Conservation (phyloP, 30 jellyfish, hydroid and myxozoan genomes). For the Cassiopea andromeda region DNA sequence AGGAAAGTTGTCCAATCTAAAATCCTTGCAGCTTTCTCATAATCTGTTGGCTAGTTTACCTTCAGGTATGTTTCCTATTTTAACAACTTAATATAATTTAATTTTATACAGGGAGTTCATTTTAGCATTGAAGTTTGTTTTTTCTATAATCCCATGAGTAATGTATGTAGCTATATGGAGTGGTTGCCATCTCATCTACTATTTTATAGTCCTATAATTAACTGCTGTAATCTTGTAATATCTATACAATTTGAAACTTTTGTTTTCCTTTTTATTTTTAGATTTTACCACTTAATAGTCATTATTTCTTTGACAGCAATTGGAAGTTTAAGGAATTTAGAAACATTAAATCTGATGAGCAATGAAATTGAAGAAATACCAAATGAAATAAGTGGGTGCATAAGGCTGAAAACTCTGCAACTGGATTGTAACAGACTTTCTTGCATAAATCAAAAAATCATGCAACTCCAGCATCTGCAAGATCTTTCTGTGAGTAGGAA, state of each 20-base stretch:
- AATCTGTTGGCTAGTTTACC: slow-evolving; percentile 17
- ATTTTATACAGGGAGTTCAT: too few relatives aligned
- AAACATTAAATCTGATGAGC: slow-evolving; percentile 43
- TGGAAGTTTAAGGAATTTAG: slow-evolving; percentile 16
- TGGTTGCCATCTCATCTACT: too few relatives aligned
- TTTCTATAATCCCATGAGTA: too few relatives aligned
- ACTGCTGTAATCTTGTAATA: too few relatives aligned
- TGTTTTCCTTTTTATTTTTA: not conserved
- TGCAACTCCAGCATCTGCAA: slow-evolving; percentile 14
- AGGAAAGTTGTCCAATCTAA: slow-evolving; percentile 27
- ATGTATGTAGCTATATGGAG: too few relatives aligned
- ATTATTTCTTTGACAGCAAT: slow-evolving; percentile 16
- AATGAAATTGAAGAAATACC: slow-evolving; percentile 35
- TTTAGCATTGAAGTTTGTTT: too few relatives aligned
- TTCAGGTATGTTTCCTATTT: slow-evolving; percentile 13
- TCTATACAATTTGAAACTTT: too few relatives aligned
- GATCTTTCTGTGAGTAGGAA: slow-evolving; percentile 59
- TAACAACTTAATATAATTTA: too few relatives aligned
- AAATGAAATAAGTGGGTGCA: slow-evolving; percentile 23
- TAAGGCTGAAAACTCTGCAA: slow-evolving; percentile 17
- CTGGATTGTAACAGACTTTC: slow-evolving; percentile 18
- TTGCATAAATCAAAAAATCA: not conserved
- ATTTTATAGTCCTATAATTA: too few relatives aligned
- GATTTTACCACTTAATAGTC: not conserved
- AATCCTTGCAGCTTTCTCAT: slow-evolving; percentile 50